Evolutionary conservation across 1,140 invertebrate species (phyloP), one percentile per base, ranked within the genome.

Genomic region (Elymnias hypermnestra): DNA sequence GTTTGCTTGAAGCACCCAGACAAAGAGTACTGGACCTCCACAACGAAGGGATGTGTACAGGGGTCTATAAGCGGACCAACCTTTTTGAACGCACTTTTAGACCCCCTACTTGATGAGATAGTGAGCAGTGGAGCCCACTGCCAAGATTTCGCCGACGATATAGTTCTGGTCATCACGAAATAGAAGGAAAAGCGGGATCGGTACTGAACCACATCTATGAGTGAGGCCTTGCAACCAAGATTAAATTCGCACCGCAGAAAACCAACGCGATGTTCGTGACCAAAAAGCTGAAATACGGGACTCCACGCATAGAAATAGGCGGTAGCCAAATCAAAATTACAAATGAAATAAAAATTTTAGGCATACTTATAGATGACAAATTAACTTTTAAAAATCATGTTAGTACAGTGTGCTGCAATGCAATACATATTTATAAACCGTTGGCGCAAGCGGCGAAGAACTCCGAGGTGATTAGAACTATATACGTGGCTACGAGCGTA

Each of bases 341-440:
- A 0, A 0, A 29, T 1, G 42, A 49, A 18, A 35, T 58, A 0
- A 50, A 46, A 31, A 23, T 58, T 1, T 21, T 53, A 3, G 50
- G 42, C 0, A 13, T 53, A 1, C 47, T 19, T 0, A 28, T 48
- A 5, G 51, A 53, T 12, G 8, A 3, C 7, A 47, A 54, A 8
- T 10, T 59, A 0, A 50, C 43, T 0, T 53, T 53, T n/a, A 54
- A 59, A 12, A 13, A 9, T 0, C 56, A 58, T 9, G 21, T 50
- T 8, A 13, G 0, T 40, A 28, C 6, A 18, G n/a, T 35, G 2
- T 43, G 38, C 10, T 22, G 3, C 1, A 51, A 52, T 15, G 54
- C 40, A 1, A 2, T 25, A 7, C 14, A 28, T 0, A 36, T 57
- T 0, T 53, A 45, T 12, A 40, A 42, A 10, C 19, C 28, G 6